phyloP scores from a whole-genome alignment of 2,888 invertebrate species.

The Drosophila histrio region DNA sequence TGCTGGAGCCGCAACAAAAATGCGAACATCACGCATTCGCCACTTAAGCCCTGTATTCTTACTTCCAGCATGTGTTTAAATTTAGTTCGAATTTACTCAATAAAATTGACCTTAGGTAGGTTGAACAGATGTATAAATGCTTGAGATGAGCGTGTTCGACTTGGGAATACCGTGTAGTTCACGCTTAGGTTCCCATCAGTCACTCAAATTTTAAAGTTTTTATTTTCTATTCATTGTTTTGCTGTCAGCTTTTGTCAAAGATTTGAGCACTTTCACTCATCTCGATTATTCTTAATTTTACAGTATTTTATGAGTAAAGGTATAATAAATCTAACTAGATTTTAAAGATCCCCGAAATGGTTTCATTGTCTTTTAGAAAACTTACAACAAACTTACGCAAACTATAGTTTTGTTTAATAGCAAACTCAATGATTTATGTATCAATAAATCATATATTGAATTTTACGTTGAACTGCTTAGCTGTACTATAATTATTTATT shows the following conservation, averaged over 20 bases:
- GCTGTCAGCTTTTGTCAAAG: too few species aligned
- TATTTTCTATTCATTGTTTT: background rate
- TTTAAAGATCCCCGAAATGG: background rate
- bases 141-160: background rate
- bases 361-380: background rate
- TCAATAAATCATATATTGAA: slow-evolving; percentile 2
- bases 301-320: background rate
- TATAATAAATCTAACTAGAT: background rate
- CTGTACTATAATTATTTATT: background rate
- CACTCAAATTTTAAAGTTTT: background rate
- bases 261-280: too few species aligned
- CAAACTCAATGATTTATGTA: slow-evolving; percentile 3
- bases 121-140: background rate
- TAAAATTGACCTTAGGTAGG: slow-evolving; percentile 12
- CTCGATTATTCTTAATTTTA: too few species aligned
- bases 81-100: background rate
- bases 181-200: too few species aligned
- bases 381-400: background rate
- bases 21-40: slow-evolving; percentile 11
- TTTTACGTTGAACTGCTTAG: background rate
- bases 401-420: background rate
- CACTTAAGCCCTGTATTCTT: background rate
- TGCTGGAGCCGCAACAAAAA: slow-evolving; percentile 7
- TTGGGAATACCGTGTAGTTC: background rate
- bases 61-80: background rate